Evolutionary conservation across 2,888 invertebrate genomes (phyloP), one percentile per base, ranked within the genome.

Genomic region (Lobophora halterata): DNA sequence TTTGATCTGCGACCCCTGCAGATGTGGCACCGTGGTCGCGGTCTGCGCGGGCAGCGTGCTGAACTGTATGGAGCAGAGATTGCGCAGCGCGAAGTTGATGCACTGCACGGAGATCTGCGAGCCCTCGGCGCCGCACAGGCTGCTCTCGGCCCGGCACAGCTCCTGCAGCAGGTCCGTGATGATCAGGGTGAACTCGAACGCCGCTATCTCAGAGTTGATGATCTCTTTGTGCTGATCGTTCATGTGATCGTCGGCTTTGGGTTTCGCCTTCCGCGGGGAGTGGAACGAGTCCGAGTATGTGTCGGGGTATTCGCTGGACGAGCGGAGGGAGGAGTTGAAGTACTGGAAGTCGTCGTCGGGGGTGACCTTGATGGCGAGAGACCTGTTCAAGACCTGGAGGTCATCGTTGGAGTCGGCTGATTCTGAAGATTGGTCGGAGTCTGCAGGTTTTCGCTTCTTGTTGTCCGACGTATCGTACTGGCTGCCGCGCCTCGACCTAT

Each of bases 281-380:
- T 74, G 67, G 37, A 62, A 70, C 0, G 75, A 68, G 8, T 80
- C 80, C 5, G 58, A 49, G 59, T 76, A 79, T 5, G 75, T 81
- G 28, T 79, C 77, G 0, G 78, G 60, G 33, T 74, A 69, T 1
- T 74, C 74, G 29, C 71, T 76, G 34, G 80, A 70, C 4, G 82
- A 77, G 1, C 79, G 68, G 0, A 66, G 42, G 1, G 77, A 79
- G 0, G 88, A 87, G 28, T 90, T 89, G 62, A 90, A 91, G 59
- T 91, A 91, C 40, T 90, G 89, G 60, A 91, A 91, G 60, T 90
- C 90, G 71, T 90, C 90, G 27, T 82, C 82, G 16, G 90, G 55
- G 41, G 85, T 77, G 37, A 90, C 88, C 59, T 89, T 90, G 27
- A 91, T 69, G 3, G 88, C 79, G 35, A 89, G 73, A 0, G 90